phyloP scores from a whole-genome alignment of 2,888 invertebrate genomes.

The Noctua fimbriata region DNA sequence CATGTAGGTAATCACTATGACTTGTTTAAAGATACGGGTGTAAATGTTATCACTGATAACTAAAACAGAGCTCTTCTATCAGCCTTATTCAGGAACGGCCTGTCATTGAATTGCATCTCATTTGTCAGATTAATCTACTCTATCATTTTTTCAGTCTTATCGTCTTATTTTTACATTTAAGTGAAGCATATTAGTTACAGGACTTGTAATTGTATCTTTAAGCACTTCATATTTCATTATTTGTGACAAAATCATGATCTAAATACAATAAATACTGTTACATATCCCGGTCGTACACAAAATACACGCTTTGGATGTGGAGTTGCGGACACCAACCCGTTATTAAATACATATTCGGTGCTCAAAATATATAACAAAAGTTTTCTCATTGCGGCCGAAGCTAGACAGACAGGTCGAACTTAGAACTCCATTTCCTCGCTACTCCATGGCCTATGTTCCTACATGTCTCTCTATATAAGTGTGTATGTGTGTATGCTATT shows the following conservation, averaged over 20 bases:
- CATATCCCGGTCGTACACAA: neutral
- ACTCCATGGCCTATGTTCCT: neutral
- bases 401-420: neutral
- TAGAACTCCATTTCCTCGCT: slow-evolving; percentile 10
- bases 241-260: neutral
- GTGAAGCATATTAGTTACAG: no score
- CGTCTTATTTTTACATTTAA: neutral
- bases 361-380: neutral
- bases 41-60: no score
- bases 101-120: neutral
- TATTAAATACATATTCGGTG: neutral
- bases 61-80: neutral
- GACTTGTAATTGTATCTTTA: neutral
- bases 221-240: neutral
- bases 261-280: neutral
- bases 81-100: neutral
- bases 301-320: no score
- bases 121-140: neutral
- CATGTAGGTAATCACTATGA: no score
- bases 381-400: neutral
- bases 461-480: neutral
- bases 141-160: neutral
- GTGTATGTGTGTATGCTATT: slow-evolving; percentile 23
- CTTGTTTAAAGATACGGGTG: no score
- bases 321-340: no score